These are phyloP conservation scores for Belonocnema kinseyi DNA, from an alignment of 1,140 invertebrate genomes.

Conservation along the genomic window DNA sequence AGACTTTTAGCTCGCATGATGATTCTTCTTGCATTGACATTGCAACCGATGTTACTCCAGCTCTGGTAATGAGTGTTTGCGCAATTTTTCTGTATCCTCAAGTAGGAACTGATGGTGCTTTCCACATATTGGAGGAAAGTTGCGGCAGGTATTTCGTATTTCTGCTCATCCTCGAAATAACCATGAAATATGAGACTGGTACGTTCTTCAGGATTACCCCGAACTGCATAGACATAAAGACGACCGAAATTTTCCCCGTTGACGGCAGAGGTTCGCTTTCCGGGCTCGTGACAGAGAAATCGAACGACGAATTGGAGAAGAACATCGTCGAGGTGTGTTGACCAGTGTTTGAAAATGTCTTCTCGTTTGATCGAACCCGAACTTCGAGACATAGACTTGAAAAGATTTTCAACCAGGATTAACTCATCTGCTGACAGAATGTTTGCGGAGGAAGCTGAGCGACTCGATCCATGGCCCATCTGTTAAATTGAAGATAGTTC, in stretches of 20 bases:
- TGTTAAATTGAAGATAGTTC: conserved; percentile 37
- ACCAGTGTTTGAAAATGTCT: conserved; percentile 74
- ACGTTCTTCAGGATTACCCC: conserved; percentile 69
- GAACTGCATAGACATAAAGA: conserved; percentile 69
- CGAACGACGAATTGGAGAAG: conserved; percentile 70
- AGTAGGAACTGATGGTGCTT: conserved; percentile 72
- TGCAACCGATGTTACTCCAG: conserved; percentile 73
- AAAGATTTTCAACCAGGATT: conserved; percentile 71
- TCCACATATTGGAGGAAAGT: conserved; percentile 70
- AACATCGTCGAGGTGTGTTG: conserved; percentile 68
- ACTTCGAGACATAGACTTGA: conserved; percentile 74
- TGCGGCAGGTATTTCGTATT: conserved; percentile 62
- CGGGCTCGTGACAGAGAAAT: conserved; percentile 72
- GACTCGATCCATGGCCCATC: conserved; percentile 74
- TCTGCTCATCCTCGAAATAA: conserved; percentile 68
- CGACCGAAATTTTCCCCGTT: conserved; percentile 72
- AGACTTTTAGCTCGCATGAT: conserved; percentile 66
- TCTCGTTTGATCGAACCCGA: conserved; percentile 74
- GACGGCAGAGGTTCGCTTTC: conserved; percentile 68
- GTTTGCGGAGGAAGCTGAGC: conserved; percentile 68
- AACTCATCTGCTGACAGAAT: conserved; percentile 70
- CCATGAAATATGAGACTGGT: conserved; percentile 67
- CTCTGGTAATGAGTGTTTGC: conserved; percentile 61
- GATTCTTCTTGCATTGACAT: conserved; percentile 69
- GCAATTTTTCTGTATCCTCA: conserved; percentile 71